Evolutionary conservation across 1,140 invertebrate genomes (phyloP).

Genomic region (Euwallacea fornicatus): DNA sequence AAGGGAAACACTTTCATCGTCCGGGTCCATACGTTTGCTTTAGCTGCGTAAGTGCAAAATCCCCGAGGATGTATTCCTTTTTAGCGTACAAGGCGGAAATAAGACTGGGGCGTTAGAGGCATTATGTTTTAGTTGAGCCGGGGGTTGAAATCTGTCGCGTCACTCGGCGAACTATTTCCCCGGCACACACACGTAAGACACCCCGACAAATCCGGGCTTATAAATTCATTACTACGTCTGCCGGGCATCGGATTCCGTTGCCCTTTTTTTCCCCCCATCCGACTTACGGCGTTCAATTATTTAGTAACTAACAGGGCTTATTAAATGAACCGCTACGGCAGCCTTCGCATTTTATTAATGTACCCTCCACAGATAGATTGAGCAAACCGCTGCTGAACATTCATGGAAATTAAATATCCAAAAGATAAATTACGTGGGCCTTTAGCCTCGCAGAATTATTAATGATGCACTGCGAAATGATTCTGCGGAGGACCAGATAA

Average conservation of each 20-base stretch:
- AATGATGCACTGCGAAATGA: slow-evolving; percentile 24
- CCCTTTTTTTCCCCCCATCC: too few species aligned
- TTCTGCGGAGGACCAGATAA: slow-evolving; percentile 16
- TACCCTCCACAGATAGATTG: slow-evolving; percentile 14
- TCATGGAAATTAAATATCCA: slow-evolving; percentile 28
- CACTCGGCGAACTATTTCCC: not conserved
- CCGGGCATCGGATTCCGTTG: too few species aligned
- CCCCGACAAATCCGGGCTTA: slow-evolving; percentile 2
- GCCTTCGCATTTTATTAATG: slow-evolving; percentile 23
- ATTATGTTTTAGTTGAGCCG: not conserved
- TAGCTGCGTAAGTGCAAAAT: slow-evolving; percentile 5
- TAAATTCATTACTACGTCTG: not conserved
- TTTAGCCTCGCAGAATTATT: slow-evolving; percentile 27
- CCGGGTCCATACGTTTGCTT: not conserved
- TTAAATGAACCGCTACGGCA: slow-evolving; percentile 20
- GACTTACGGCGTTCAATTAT: not conserved
- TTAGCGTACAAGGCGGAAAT: not conserved
- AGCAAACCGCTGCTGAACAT: slow-evolving; percentile 25
- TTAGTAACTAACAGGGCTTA: slow-evolving; percentile 7
- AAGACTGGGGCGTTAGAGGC: not conserved
- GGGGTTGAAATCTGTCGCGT: not conserved
- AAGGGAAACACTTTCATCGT: too few species aligned
- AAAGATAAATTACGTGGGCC: slow-evolving; percentile 29
- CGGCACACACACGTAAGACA: not conserved
- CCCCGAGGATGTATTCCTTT: not conserved